These are phyloP conservation scores for Anthophora plumipes DNA, from an alignment of 2,888 invertebrate genomes.

Conservation along the genomic window DNA sequence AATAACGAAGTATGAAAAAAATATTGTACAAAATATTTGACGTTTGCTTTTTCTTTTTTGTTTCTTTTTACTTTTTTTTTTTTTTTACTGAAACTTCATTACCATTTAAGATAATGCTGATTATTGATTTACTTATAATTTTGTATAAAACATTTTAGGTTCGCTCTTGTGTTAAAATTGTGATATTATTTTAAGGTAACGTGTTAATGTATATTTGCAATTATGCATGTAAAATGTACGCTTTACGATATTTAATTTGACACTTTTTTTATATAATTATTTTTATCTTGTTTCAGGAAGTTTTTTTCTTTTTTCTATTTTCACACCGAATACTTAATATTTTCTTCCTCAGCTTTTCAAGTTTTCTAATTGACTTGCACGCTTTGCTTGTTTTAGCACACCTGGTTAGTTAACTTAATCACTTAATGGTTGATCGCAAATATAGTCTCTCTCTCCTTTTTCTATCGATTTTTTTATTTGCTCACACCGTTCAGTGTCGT, in stretches of 20 bases:
- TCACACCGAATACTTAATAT: background rate
- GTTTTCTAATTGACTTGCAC: background rate
- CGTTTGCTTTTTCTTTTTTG: background rate
- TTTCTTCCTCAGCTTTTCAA: constrained; percentile 22
- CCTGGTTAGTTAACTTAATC: constrained; percentile 7
- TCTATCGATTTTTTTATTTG: constrained; percentile 47
- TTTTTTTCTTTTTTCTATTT: background rate
- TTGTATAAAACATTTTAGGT: background rate
- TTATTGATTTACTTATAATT: too few relatives aligned
- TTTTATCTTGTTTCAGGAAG: constrained; percentile 42
- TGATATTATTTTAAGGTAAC: background rate
- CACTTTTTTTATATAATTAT: constrained; percentile 2
- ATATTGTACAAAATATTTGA: background rate
- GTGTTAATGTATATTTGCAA: constrained; percentile 4
- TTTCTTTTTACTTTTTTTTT: background rate
- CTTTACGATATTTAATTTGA: background rate
- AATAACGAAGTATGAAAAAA: background rate
- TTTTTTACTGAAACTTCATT: background rate
- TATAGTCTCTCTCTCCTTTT: background rate
- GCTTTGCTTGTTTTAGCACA: constrained; percentile 38
- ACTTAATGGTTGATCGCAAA: constrained; percentile 10
- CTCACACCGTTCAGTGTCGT: constrained; percentile 60
- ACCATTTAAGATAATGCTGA: too few relatives aligned
- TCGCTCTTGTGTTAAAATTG: background rate
- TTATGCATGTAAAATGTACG: background rate